Conservation (phyloP, 1,140 invertebrate genomes). For the Temnothorax curvispinosus region DNA sequence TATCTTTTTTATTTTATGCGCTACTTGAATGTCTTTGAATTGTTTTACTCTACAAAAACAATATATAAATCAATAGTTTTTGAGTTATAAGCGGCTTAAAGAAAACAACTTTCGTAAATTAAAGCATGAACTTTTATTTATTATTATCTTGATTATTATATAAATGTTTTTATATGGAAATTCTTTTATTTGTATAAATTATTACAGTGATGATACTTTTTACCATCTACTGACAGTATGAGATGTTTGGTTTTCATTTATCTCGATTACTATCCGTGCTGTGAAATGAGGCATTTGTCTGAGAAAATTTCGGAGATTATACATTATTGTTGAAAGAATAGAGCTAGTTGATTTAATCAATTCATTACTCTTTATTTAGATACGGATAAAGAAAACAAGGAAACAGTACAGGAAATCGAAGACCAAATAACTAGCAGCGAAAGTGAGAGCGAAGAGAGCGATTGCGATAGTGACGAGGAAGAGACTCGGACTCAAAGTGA, state of each 20-base stretch:
- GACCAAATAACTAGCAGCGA: constrained; percentile 76
- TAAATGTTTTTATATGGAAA: neutral
- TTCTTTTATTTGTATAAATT: constrained; percentile 30
- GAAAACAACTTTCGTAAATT: neutral
- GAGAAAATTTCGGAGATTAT: constrained; percentile 68
- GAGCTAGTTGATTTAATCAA: neutral
- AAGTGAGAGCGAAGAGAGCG: constrained; percentile 80
- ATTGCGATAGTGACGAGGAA: constrained; percentile 83
- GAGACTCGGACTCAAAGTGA: constrained; percentile 85
- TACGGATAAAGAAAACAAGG: constrained; percentile 81
- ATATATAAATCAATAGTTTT: neutral
- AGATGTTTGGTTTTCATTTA: constrained; percentile 79
- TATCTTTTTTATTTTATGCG: neutral
- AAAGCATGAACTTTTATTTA: constrained; percentile 1
- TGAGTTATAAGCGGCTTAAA: neutral
- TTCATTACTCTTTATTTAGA: constrained; percentile 69
- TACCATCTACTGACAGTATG: constrained; percentile 62
- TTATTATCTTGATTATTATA: constrained; percentile 34
- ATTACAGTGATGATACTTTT: constrained; percentile 56
- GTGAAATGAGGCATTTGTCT: constrained; percentile 86
- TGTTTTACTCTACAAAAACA: neutral
- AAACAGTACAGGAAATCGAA: constrained; percentile 80
- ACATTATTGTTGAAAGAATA: constrained; percentile 3
- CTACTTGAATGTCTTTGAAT: neutral
- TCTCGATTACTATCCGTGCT: constrained; percentile 78